Evolutionary conservation across 2,888 invertebrate genomes (phyloP), one percentile per base, ranked within the genome.

Genomic region (Hipparchia semele): DNA sequence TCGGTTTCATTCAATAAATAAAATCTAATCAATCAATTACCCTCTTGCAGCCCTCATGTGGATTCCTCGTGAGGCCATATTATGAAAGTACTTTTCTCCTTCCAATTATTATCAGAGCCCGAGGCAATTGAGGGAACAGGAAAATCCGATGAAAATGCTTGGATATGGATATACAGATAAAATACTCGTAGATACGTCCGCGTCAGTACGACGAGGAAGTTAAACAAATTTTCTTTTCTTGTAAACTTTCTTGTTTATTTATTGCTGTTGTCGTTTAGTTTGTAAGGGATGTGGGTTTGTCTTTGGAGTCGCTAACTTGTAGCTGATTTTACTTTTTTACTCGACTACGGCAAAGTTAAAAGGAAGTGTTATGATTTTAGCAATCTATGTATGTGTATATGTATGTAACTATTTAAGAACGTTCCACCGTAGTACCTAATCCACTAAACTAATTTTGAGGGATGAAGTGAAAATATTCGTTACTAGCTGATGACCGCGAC

Each of bases 41-140:
- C 33, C 53, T 53, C 51, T 12, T 33, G 51, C 23, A 23, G 53
- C 33, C 33, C 53, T 53, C 23, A 33, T 33, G 33, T 53, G 65
- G 53, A 12, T 65, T 53, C 51, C 33, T 65, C 65, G 12, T 23
- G 65, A 65, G 53, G 53, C 65, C 65, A 10, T 49, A 64, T n/a
- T 39, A 65, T 53, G 53, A 65, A 51, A 51, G 33, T 12, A 65
- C 51, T 33, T 65, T 65, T 53, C 33, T 45, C 39, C 62, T 46
- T 62, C 65, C 65, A 65, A 65, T 65, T 51, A 65, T 65, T 65
- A 46, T 61, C 46, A 10, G 51, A 33, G 53, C 65, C 65, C 12
- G 1, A 33, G 53, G 65, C 53, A 33, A 33, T 51, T 12, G 65
- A 65, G 51, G 65, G 53, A 65, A 53, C 51, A 53, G 65, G 65